Evolutionary conservation across 2,888 invertebrate species (phyloP).

Genomic region (Cordilura impudica): DNA sequence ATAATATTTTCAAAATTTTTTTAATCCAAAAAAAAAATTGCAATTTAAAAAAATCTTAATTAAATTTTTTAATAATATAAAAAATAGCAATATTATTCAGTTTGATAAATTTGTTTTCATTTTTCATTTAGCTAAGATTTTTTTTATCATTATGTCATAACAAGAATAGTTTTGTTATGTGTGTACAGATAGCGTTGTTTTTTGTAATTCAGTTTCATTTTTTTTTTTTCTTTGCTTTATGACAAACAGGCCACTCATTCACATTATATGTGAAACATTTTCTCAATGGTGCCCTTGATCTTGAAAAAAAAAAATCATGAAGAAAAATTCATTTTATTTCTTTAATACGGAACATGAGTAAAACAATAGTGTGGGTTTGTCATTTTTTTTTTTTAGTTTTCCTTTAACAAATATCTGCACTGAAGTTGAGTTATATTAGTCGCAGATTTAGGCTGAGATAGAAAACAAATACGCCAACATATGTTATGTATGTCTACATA

Average conservation of each 20-base stretch:
- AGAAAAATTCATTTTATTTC: no score
- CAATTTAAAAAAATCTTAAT: no score
- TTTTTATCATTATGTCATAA: slow-evolving; percentile 35
- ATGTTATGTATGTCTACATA: slow-evolving; percentile 20
- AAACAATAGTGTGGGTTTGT: slow-evolving; percentile 29
- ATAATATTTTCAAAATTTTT: no score
- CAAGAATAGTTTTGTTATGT: slow-evolving; percentile 5
- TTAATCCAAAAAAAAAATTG: no score
- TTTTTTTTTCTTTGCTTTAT: no score
- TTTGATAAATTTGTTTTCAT: slow-evolving; percentile 9
- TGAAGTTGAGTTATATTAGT: slow-evolving; percentile 43
- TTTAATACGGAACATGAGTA: not conserved
- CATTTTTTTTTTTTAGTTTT: not conserved
- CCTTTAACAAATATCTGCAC: not conserved
- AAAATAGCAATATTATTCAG: slow-evolving; percentile 1
- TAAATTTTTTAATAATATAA: no score
- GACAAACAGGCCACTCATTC: no score
- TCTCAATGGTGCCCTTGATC: slow-evolving; percentile 62
- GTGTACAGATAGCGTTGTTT: not conserved
- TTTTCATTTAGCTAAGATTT: not conserved
- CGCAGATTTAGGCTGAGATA: slow-evolving; percentile 37
- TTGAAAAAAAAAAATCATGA: slow-evolving; percentile 40
- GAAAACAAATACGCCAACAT: slow-evolving; percentile 48
- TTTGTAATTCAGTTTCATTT: no score
- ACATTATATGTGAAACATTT: no score